Evolutionary conservation across 2,888 invertebrate genomes (phyloP), one percentile per base, ranked within the genome.

Genomic region (Catocala fraxini): DNA sequence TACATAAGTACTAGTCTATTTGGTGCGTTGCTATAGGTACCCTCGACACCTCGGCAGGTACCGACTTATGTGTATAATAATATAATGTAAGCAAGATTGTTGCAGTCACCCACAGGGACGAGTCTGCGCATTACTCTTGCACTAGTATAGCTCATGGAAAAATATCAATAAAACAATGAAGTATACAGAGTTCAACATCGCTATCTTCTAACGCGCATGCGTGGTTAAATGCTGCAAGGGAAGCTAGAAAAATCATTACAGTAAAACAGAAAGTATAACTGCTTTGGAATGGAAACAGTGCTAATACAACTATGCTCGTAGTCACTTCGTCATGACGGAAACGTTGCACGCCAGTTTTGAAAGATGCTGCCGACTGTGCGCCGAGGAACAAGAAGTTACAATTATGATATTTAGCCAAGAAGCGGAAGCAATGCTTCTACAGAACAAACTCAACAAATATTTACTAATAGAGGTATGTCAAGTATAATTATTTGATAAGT

Each of bases 381-480:
- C 95, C 67, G 92, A 94, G 73, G 95, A 95, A 81, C 94, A 94
- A 76, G 94, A 95, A 81, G 94, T 95, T 74, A 95, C 95, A 58
- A 90, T 96, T 75, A 95, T 95, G 92, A 94, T 96, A 88, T 96
- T 96, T 83, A 95, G 96, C 79, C 95, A 95, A 79, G 96, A 96
- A 90, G 96, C 96, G 63, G 95, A 95, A 85, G 95, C 95, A 81
- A 94, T 95, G 89, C 95, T 95, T 80, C 92, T 96, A 64, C 95
- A 95, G 83, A 95, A 95, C 69, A 96, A 96, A 91, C 95, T 97
- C 75, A 95, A 95, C 81, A 96, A 95, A 91, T 96, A 96, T 92
- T 92, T 96, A 74, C 94, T 95, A 79, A 95, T 97, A 80, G 95
- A 95, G 95, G 96, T 96, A 51, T 12, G 45, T 48, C 9, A 41